Percentiles rank a stretch among this genome's conserved stretches.
phyloP scores from a whole-genome alignment of 2,888 invertebrate genomes.

The Macaria liturata region DNA sequence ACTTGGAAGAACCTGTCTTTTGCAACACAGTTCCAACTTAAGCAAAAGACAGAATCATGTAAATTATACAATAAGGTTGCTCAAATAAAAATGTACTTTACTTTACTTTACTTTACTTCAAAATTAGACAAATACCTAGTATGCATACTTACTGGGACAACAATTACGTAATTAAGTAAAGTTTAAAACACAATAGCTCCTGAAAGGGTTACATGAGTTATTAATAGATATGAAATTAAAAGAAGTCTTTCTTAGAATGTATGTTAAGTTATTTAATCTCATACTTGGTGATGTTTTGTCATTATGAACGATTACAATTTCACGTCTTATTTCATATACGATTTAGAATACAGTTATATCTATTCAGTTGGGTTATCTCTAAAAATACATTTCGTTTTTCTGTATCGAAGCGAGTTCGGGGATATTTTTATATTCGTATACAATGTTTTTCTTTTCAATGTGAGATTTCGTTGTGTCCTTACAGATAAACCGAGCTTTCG shows the following conservation, averaged over 20 bases:
- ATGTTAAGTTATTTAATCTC: slow-evolving; percentile 62
- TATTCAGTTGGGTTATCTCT: slow-evolving; percentile 61
- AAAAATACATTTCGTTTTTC: slow-evolving; percentile 58
- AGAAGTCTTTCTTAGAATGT: slow-evolving; percentile 48
- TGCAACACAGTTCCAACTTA: too few species aligned
- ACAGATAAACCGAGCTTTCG: slow-evolving; percentile 52
- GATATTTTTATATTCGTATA: slow-evolving; percentile 69
- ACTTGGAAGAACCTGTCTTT: too few species aligned
- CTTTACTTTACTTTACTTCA: too few species aligned
- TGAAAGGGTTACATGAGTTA: not conserved
- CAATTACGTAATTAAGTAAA: too few species aligned
- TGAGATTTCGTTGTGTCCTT: slow-evolving; percentile 65
- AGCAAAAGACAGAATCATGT: too few species aligned
- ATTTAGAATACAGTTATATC: slow-evolving; percentile 59
- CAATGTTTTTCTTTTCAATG: slow-evolving; percentile 56
- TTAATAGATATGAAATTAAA: slow-evolving; percentile 32
- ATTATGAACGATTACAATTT: slow-evolving; percentile 76
- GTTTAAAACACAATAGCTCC: too few species aligned
- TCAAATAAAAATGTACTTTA: too few species aligned
- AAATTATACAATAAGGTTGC: too few species aligned
- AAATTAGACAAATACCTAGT: too few species aligned
- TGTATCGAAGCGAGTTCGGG: slow-evolving; percentile 55
- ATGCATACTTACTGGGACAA: too few species aligned
- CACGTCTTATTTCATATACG: slow-evolving; percentile 70
- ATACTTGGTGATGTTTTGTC: slow-evolving; percentile 69